phyloP scores from a whole-genome alignment of 2,888 invertebrate genomes.

The Phaedon cochleariae region DNA sequence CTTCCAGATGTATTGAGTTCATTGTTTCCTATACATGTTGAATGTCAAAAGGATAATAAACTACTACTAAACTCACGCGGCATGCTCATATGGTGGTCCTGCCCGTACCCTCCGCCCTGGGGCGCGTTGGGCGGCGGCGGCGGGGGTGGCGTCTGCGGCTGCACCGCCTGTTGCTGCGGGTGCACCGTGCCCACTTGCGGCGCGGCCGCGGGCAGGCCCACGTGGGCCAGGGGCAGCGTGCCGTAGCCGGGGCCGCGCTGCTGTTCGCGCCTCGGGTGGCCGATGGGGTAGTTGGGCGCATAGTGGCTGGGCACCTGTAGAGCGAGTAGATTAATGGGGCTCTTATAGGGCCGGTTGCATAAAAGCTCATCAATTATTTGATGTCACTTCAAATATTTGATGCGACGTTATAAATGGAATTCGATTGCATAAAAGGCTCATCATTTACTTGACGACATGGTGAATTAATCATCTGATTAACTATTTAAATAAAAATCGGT shows the following conservation, averaged over 20 bases:
- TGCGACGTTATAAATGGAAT: no score
- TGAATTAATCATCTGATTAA: no score
- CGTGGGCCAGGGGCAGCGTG: slow-evolving; percentile 75
- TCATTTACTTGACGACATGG: no score
- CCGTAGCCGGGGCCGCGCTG: slow-evolving; percentile 79
- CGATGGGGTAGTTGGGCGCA: slow-evolving; percentile 92
- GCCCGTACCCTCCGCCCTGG: slow-evolving; percentile 57
- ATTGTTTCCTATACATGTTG: no score
- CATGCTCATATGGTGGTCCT: slow-evolving; percentile 75
- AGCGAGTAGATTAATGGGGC: background rate
- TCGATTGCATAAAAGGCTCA: no score
- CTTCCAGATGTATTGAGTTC: no score
- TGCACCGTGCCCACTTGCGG: slow-evolving; percentile 83
- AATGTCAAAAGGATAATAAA: no score
- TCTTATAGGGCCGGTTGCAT: no score
- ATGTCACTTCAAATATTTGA: no score
- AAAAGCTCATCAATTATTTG: no score
- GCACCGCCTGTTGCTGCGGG: slow-evolving; percentile 64
- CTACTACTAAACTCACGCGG: slow-evolving; percentile 85
- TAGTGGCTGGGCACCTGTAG: slow-evolving; percentile 88
- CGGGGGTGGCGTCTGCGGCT: slow-evolving; percentile 69
- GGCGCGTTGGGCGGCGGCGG: slow-evolving; percentile 70
- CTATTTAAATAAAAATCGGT: no score
- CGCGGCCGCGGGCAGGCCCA: slow-evolving; percentile 47
- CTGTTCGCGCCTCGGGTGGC: slow-evolving; percentile 75